Evolutionary conservation across 2,888 invertebrate species (phyloP), one percentile per base, ranked within the genome.

Genomic region (Drosophila falleni): DNA sequence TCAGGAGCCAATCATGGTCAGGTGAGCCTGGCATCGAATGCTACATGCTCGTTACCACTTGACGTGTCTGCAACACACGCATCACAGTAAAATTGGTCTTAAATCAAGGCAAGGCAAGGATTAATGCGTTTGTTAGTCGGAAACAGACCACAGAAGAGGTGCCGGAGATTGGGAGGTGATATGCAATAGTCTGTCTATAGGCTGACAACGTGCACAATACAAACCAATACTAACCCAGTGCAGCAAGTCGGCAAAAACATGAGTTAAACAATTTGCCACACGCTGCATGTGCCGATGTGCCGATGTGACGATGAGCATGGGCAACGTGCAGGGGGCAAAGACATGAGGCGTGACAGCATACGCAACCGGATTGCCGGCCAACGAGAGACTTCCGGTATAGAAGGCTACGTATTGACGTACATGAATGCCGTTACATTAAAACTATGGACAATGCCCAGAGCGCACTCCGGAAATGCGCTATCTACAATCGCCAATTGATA

Each of bases 361-460:
- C 0, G 95, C 95, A 9, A 95, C 93, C 23, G 97, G 97, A 91
- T 95, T 96, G 13, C 96, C 97, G 41, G 96, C 95, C 49, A 94
- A 93, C 51, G 95, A 94, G 64, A 96, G 93, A 3, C 96, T 95
- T 73, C 95, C 95, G 15, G 95, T 94, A 92, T 96, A 96, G 91
- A 96, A 95, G 15, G 95, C 96, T 5, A 96, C 13, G 96, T 96
- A 92, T 97, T 96, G 71, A 97, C 95, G 93, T 96, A 96, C 93
- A 96, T 96, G 91, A 96, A 96, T 0, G 96, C 96, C 71, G 96
- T 96, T 1, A 94, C 94, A 81, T 95, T 94, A 87, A 95, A 94
- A 61, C 94, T 94, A 89, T 96, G 94, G 10, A 95, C 95, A 54
- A 96, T 92, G 13, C 95, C 96, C 50, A 96, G 91, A 3, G 95